These are phyloP conservation scores for Eriosoma lanigerum DNA, from an alignment of 1,140 invertebrate species.

Conservation along the genomic window DNA sequence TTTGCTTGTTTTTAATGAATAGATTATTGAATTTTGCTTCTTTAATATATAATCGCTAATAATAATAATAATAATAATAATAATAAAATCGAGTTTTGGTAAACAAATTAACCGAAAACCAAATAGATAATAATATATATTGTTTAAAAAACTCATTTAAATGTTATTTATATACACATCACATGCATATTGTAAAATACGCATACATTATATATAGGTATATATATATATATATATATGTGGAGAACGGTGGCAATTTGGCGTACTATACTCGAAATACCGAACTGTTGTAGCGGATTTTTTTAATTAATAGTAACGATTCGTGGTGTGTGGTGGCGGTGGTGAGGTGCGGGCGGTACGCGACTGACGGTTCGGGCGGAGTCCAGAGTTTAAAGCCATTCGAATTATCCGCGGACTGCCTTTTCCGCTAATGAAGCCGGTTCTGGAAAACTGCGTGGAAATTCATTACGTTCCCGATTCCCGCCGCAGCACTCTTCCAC, in stretches of 20 bases:
- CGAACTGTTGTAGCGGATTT: conserved; percentile 30
- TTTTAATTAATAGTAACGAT: conserved; percentile 46
- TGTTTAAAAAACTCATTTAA: not conserved
- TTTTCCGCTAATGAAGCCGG: conserved; percentile 42
- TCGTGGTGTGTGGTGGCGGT: not conserved
- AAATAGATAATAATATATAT: not conserved
- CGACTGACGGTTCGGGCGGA: conserved; percentile 2
- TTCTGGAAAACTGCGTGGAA: conserved; percentile 46
- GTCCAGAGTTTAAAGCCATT: conserved; percentile 26
- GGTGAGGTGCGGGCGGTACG: too few species aligned
- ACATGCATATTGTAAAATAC: not conserved
- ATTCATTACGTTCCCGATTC: conserved; percentile 43
- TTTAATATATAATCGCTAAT: too few species aligned
- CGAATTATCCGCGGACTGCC: conserved; percentile 34
- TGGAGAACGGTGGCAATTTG: not conserved
- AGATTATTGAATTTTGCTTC: too few species aligned
- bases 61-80: too few species aligned
- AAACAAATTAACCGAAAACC: too few species aligned
- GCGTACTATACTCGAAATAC: not conserved
- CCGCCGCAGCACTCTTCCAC: conserved; percentile 1
- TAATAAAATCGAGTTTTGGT: too few species aligned
- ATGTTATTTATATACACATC: too few species aligned
- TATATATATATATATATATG: not conserved
- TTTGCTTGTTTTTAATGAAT: too few species aligned
- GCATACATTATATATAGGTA: not conserved